Conservation (phyloP, 2,888 invertebrate genomes). For the Philereme transversata region DNA sequence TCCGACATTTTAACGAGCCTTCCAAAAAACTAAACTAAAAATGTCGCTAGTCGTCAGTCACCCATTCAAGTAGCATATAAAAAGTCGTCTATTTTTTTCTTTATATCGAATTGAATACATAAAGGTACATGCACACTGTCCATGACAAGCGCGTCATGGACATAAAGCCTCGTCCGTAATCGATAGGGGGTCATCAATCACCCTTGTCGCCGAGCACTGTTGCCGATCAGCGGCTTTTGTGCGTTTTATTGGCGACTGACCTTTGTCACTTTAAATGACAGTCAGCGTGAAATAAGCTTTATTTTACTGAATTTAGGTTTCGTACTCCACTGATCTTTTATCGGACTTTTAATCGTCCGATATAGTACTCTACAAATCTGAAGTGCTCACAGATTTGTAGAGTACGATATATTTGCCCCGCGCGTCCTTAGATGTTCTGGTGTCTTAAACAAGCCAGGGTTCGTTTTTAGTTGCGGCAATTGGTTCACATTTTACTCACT, state of each 20-base stretch:
- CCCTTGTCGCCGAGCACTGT: slow-evolving; percentile 55
- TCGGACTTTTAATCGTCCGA: too few species aligned
- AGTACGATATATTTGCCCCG: too few species aligned
- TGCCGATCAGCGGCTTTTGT: slow-evolving; percentile 50
- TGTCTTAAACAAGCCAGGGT: too few species aligned
- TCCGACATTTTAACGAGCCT: too few species aligned
- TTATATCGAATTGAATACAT: slow-evolving; percentile 12
- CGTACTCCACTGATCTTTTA: too few species aligned
- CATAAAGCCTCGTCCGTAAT: slow-evolving; percentile 44
- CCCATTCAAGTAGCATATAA: neutral
- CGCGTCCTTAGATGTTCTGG: too few species aligned
- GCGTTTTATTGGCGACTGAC: slow-evolving; percentile 56
- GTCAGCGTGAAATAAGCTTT: slow-evolving; percentile 1
- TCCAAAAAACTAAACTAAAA: too few species aligned
- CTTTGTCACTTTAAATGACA: neutral
- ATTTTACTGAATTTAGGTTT: neutral
- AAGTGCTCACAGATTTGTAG: too few species aligned
- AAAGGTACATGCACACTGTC: slow-evolving; percentile 19
- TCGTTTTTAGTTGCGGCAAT: too few species aligned
- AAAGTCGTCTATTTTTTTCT: neutral
- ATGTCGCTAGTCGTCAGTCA: too few species aligned
- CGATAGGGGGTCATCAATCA: slow-evolving; percentile 64
- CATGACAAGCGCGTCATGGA: slow-evolving; percentile 33
- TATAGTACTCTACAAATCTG: too few species aligned
- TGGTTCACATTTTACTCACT: too few species aligned